Conservation (phyloP, 2,113 vertebrate species). For the Phalacrocorax aristotelis region DNA sequence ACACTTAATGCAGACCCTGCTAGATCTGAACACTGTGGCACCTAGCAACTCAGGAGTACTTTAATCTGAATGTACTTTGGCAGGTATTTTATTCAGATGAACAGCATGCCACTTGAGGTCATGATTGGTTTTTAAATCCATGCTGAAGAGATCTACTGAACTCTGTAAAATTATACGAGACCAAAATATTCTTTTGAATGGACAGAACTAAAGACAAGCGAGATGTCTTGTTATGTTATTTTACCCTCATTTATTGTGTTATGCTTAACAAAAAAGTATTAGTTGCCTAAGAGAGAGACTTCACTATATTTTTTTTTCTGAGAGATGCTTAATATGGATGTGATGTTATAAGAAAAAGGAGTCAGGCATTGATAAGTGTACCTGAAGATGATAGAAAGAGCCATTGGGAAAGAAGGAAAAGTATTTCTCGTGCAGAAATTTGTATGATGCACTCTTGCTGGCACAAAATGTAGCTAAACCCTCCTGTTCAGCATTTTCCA, state of each 20-base stretch:
- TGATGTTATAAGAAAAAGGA: background rate
- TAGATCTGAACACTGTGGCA: background rate
- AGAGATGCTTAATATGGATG: background rate
- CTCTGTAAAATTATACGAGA: background rate
- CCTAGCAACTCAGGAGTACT: constrained; percentile 34
- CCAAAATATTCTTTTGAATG: background rate
- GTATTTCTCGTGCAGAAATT: background rate
- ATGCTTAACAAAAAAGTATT: background rate
- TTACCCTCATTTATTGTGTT: background rate
- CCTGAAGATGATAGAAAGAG: background rate
- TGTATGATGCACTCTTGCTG: background rate
- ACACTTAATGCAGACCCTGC: background rate
- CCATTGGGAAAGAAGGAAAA: background rate
- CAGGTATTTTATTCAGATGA: constrained; percentile 8
- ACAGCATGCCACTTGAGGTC: background rate
- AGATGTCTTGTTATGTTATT: background rate
- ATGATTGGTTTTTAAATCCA: background rate
- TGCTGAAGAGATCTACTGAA: background rate
- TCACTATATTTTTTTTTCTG: background rate
- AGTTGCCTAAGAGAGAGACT: background rate
- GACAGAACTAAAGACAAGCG: background rate
- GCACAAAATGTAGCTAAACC: background rate
- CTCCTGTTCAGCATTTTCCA: background rate
- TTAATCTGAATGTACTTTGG: background rate
- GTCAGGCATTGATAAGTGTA: background rate